Evolutionary conservation across 2,113 vertebrate species (phyloP), one percentile per base, ranked within the genome.

Genomic region (Urocolius indicus): DNA sequence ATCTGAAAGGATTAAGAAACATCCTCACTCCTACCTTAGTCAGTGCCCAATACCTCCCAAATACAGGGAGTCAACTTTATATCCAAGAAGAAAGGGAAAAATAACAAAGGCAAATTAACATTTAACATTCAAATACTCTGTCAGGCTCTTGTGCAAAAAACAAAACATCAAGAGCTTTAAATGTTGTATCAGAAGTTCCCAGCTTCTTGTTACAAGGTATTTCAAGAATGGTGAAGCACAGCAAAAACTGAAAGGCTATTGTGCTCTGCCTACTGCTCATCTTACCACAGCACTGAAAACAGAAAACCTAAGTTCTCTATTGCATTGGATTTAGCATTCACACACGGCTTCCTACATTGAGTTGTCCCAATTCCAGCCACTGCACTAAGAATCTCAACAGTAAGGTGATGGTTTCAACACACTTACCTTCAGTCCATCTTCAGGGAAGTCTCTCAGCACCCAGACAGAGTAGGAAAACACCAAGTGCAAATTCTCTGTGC

Each of bases 391-490:
- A 86, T 13, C 15, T 43, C 45, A 90, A 30, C 2, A 5, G 34
- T 27, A 87, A 86, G 32, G 52, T 23, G 41, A 8, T 23, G 32
- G 5, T 62, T 81, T 76, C 58, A 81, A 8, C 51, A 87, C 5
- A 81, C 90, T 92, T 90, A 99, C 99, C 98, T 99, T 99, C 77
- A 99, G 96, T 12, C 99, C 99, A 69, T 99, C 99, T 80, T 99
- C 99, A 29, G 99, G 98, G 90, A 98, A 99, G 68, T 98, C 99
- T 97, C 99, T 99, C 51, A 99, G 97, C 89, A 99, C 99, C 99
- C 99, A 99, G 9, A 99, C 96, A 8, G 99, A 99, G 96, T 99
- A 99, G 84, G 99, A 99, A 95, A 99, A 99, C 61, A 99, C 99
- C 75, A 99, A 98, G 32, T 98, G 98, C 91, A 99, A 95, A 89